Percentiles rank a stretch among this genome's conserved stretches.
phyloP scores from a whole-genome alignment of 2,797 vertebrate genomes.

The Myotis pilosus region DNA sequence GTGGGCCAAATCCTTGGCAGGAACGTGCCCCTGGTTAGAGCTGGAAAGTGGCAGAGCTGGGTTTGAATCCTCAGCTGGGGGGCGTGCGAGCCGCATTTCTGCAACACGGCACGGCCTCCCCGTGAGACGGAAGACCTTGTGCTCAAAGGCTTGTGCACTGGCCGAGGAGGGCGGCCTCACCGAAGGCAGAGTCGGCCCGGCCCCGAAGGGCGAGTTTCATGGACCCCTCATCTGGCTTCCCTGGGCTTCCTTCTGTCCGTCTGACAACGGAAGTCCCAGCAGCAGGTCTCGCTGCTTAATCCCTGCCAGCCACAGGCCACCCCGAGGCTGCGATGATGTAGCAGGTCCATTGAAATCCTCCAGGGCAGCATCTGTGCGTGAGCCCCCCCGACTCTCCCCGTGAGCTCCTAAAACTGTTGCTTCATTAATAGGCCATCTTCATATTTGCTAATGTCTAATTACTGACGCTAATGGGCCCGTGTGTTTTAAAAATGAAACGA shows the following conservation, averaged over 20 bases:
- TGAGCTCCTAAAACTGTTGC: conserved; percentile 77
- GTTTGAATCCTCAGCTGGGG: neutral
- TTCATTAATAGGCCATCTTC: conserved; percentile 85
- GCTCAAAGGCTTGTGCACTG: neutral
- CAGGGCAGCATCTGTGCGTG: conserved; percentile 65
- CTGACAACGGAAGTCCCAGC: conserved; percentile 57
- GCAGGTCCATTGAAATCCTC: conserved; percentile 74
- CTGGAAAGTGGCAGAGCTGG: neutral
- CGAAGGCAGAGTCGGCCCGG: neutral
- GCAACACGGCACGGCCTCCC: rapidly evolving
- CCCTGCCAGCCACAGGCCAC: conserved; percentile 71
- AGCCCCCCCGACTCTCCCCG: conserved; percentile 60
- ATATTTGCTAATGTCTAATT: conserved; percentile 83
- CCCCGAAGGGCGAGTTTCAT: neutral
- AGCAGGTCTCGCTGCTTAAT: conserved; percentile 51
- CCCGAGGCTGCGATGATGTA: conserved; percentile 61
- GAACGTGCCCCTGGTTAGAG: neutral
- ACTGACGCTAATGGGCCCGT: conserved; percentile 81
- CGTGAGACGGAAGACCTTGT: neutral
- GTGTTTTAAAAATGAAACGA: conserved; percentile 82
- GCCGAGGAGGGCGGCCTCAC: neutral
- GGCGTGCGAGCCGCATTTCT: neutral
- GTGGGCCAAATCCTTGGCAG: neutral
- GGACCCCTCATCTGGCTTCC: neutral
- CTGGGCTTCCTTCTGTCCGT: conserved; percentile 48